phyloP scores from a whole-genome alignment of 2,888 invertebrate species.

The Drymonia ruficornis region DNA sequence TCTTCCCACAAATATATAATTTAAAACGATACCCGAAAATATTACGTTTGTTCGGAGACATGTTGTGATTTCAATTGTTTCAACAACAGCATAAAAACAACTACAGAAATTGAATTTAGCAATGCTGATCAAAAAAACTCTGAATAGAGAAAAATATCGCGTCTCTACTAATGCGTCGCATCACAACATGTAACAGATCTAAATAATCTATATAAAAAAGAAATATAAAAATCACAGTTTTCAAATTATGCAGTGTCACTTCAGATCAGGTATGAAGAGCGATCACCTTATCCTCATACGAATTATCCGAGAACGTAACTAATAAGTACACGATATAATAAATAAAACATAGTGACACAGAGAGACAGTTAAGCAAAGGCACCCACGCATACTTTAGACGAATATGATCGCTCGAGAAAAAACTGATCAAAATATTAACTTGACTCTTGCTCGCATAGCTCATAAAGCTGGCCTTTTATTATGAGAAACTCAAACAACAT shows the following conservation, averaged over 20 bases:
- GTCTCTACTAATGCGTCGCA: slow-evolving; percentile 62
- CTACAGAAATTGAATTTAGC: slow-evolving; percentile 50
- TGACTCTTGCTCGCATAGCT: slow-evolving; percentile 29
- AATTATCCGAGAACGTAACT: slow-evolving; percentile 70
- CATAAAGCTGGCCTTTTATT: slow-evolving; percentile 1
- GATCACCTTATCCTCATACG: slow-evolving; percentile 67
- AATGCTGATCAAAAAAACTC: slow-evolving; percentile 50
- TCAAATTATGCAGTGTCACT: slow-evolving; percentile 83
- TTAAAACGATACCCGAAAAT: slow-evolving; percentile 67
- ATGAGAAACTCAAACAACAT: neutral
- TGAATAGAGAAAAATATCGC: slow-evolving; percentile 45
- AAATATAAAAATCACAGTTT: slow-evolving; percentile 84
- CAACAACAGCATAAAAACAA: slow-evolving; percentile 55
- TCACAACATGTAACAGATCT: slow-evolving; percentile 82
- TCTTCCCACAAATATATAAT: slow-evolving; percentile 66
- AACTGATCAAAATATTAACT: slow-evolving; percentile 17
- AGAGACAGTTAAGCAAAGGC: slow-evolving; percentile 79
- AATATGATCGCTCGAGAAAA: slow-evolving; percentile 58
- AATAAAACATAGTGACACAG: slow-evolving; percentile 76
- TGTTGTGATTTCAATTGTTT: slow-evolving; percentile 69
- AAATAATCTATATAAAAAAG: slow-evolving; percentile 73
- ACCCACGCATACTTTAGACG: slow-evolving; percentile 67
- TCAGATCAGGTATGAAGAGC: slow-evolving; percentile 77
- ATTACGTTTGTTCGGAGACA: slow-evolving; percentile 64
- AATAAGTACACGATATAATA: slow-evolving; percentile 81